Conservation (phyloP, 2,797 vertebrate species). For the Percopsis omiscomaycus region DNA sequence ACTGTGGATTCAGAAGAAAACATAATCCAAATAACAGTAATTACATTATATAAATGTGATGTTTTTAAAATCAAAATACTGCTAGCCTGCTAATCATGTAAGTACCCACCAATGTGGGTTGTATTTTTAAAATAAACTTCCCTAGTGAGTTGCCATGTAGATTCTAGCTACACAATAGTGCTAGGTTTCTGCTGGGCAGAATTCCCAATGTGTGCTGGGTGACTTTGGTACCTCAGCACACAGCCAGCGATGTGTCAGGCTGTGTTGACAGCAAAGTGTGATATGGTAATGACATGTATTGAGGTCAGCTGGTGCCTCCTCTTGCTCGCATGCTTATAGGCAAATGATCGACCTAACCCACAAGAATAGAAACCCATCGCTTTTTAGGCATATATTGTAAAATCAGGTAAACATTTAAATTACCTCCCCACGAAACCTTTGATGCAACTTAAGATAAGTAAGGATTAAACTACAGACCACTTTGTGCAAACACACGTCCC, state of each 20-base stretch:
- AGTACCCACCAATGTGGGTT: too few relatives aligned
- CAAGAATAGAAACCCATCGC: constrained; percentile 19
- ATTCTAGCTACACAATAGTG: too few relatives aligned
- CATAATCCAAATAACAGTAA: too few relatives aligned
- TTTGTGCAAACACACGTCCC: constrained; percentile 19
- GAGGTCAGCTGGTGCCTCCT: constrained; percentile 68
- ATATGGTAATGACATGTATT: constrained; percentile 74
- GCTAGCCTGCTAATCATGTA: too few relatives aligned
- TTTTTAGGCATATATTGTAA: background rate
- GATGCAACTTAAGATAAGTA: constrained; percentile 14
- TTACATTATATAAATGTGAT: too few relatives aligned
- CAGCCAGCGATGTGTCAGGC: constrained; percentile 37
- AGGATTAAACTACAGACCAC: constrained; percentile 18
- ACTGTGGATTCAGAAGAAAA: too few relatives aligned
- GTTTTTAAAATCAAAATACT: too few relatives aligned
- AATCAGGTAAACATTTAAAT: background rate
- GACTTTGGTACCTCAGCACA: constrained; percentile 35
- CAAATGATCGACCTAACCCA: constrained; percentile 28
- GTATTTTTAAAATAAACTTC: too few relatives aligned
- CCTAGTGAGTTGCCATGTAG: too few relatives aligned
- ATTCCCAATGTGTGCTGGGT: constrained; percentile 49
- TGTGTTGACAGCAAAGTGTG: constrained; percentile 57
- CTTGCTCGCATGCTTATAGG: constrained; percentile 46
- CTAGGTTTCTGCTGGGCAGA: constrained; percentile 34
- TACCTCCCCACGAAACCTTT: constrained; percentile 8